Percentiles rank a stretch among this genome's conserved stretches.
These are phyloP conservation scores for Baronia brevicornis DNA, from an alignment of 2,888 invertebrate genomes.

Conservation along the genomic window DNA sequence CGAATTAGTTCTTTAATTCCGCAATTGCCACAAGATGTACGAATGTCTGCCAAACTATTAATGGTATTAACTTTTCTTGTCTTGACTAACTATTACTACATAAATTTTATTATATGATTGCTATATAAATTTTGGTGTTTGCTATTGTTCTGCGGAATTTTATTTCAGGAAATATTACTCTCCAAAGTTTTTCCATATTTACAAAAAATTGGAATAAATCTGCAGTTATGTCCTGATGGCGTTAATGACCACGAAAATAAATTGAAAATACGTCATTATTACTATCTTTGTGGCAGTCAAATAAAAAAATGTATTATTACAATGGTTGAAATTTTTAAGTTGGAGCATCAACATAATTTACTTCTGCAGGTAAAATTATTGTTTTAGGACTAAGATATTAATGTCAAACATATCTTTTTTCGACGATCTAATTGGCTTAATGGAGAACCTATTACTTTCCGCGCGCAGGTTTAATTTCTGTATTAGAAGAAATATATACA, in stretches of 20 bases:
- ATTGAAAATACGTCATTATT: slow-evolving; percentile 40
- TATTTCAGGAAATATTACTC: slow-evolving; percentile 10
- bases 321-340: slow-evolving; percentile 52
- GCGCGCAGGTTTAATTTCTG: too few species aligned
- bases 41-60: slow-evolving; percentile 38
- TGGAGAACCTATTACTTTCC: too few species aligned
- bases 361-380: slow-evolving; percentile 37
- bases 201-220: slow-evolving; percentile 29
- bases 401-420: background rate
- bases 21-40: slow-evolving; percentile 12
- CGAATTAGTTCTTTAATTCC: slow-evolving; percentile 21
- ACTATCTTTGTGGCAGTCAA: slow-evolving; percentile 53
- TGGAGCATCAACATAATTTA: slow-evolving; percentile 38
- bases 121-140: background rate
- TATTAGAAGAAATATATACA: too few species aligned
- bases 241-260: slow-evolving; percentile 22
- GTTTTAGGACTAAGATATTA: background rate
- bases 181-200: slow-evolving; percentile 10
- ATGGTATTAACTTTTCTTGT: slow-evolving; percentile 57
- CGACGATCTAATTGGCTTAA: too few species aligned
- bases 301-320: slow-evolving; percentile 52
- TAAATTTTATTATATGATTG: background rate
- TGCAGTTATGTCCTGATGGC: slow-evolving; percentile 24
- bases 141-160: background rate
- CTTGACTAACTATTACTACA: too few species aligned